A percentile compares a stretch with the other conserved stretches of the same genome.
These are phyloP conservation scores for Cerceris ruficornis DNA, from an alignment of 2,888 invertebrate genomes.

Conservation along the genomic window DNA sequence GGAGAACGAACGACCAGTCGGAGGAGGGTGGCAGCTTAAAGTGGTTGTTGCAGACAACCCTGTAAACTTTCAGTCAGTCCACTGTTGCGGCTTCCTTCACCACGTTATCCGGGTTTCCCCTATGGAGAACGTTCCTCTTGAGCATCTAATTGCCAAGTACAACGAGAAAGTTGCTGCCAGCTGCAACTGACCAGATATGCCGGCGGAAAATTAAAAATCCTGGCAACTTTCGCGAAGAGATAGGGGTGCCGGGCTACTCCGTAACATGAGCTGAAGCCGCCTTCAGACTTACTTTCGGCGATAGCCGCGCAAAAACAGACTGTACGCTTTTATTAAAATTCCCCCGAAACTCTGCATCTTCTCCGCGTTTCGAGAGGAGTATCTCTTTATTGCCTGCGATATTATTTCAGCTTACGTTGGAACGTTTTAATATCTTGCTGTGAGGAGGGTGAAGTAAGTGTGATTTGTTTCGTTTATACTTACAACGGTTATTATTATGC, in stretches of 20 bases:
- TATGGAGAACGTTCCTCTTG: slow-evolving; percentile 46
- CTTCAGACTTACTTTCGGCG: neutral
- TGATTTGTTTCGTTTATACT: too few species aligned
- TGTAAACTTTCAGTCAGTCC: slow-evolving; percentile 69
- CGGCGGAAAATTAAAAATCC: slow-evolving; percentile 18
- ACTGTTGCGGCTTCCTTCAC: slow-evolving; percentile 69
- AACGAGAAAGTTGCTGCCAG: slow-evolving; percentile 48
- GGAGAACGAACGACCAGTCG: slow-evolving; percentile 1
- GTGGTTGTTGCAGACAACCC: slow-evolving; percentile 64
- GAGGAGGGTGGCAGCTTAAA: slow-evolving; percentile 30
- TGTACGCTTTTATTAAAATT: neutral
- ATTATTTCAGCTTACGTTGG: neutral
- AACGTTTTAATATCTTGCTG: neutral
- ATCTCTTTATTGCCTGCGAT: neutral
- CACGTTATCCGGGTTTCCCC: slow-evolving; percentile 43
- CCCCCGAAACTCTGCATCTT: neutral
- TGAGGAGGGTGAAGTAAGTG: too few species aligned
- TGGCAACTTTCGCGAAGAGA: slow-evolving; percentile 1
- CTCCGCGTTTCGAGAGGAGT: neutral
- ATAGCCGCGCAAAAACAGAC: neutral
- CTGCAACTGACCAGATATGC: slow-evolving; percentile 32
- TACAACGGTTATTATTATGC: too few species aligned
- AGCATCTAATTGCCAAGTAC: slow-evolving; percentile 64
- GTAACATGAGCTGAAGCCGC: neutral
- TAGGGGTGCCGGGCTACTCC: neutral